Base-by-base conservation (phyloP, 92 coral and sea anemone genomes). In the Montipora capitata region DNA sequence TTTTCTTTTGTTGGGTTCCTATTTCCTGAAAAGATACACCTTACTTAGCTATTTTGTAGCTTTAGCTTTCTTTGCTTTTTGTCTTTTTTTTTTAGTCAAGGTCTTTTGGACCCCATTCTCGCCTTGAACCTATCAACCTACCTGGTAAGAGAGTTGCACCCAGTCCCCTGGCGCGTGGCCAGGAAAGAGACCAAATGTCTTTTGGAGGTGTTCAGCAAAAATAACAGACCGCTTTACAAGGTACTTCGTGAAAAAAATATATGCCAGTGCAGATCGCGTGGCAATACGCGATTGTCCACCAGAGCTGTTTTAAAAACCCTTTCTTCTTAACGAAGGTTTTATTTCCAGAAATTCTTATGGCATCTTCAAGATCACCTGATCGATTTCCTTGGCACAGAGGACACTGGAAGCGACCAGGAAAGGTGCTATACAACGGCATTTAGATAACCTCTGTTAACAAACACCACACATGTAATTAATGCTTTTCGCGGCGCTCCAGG, bases 101-200 rank as follows among this genome's bases (percentile, higher is more conserved):
- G n/a, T n/a, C n/a, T n/a, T n/a, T n/a, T 92, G 67, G 95, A 92
- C 16, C 90, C 95, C 18, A 68, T 83, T 15, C 83, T 92, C 52
- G 87, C 95, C 66, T 40, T 92, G 14, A 92, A 92, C 77, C 80
- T 92, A 3, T 85, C 92, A n/a, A 79, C 76, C 17, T 92, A 92
- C 74, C 88, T 92, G 76, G 38, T 88, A 4, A 62, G 59, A 75
- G 95, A 92, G 76, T 80, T 65, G 38, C 95, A 92, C 73, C 74
- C 76, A 67, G 95, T 92, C 54, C 95, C 95, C 68, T 80, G 92
- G 93, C 58, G 81, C 43, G 87, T 89, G 86, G 61, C 86, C 51
- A 80, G 95, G 42, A 35, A 52, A 44, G 72, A 58, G 57, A 62
- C 96, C 56, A 86, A 86, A 40, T 93, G 96, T 74, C 88, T 93